Base-by-base conservation (phyloP, 2,888 invertebrate species). In the Hesperia comma region DNA sequence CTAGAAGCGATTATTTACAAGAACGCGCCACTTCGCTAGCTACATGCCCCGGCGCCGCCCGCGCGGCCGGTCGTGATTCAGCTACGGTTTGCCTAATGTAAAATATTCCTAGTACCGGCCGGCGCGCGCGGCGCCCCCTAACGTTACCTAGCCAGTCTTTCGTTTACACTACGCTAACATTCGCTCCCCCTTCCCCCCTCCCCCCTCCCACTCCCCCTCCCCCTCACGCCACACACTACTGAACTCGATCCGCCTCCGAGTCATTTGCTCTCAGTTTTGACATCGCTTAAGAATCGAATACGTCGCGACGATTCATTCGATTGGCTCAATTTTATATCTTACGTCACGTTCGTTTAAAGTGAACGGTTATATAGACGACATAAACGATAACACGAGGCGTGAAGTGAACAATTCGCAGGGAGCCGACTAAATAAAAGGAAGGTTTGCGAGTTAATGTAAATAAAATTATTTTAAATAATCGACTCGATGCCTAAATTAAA, bases 1-100 rank as follows among this genome's bases (percentile, higher is more conserved):
- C 86, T 91, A 90, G 79, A 88, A 89, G 90, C 89, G 79, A 85
- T 77, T 90, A 91, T 90, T 85, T 91, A 91, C 90, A 90, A 81
- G 79, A 83, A 84, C 87, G 83, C 82, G 81, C 82, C 85, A 79
- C 84, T 5, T 80, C 80, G 79, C 86, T 84, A 84, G 83, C 86
- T 86, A 85, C 72, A 80, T 86, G 84, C 88, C 84, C 84, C 85
- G 79, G 79, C 79, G 64, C 61, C 66, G 77, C 67, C 32, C 67
- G 55, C 67, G 2, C 33, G 15, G 2, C 32, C 33, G 15, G 5
- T n/a, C 5, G 32, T 33, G 5, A 17, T 17, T 46, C 17, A 17
- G 46, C 46, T 46, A 46, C 15, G 46, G 15, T 46, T 46, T 46
- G 17, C 12, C 46, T 46, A 46, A 46, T 46, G 7, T 6, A 8